Evolutionary conservation across 1,140 invertebrate genomes (phyloP).

Genomic region (Mizuhopecten yessoensis): DNA sequence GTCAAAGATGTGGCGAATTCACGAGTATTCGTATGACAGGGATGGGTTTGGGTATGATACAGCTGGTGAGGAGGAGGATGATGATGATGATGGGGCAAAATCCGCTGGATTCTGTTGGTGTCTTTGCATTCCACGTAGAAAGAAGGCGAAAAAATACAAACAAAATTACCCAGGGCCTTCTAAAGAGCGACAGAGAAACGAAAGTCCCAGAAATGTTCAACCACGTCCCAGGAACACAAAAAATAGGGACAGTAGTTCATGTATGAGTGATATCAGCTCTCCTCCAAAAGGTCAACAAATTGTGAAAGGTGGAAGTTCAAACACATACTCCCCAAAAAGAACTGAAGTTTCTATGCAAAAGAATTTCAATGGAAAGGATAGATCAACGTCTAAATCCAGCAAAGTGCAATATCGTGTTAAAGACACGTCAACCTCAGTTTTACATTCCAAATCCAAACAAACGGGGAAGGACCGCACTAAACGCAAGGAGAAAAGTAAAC

Average conservation of each 20-base stretch:
- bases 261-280: background rate
- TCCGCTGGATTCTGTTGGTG: slow-evolving; percentile 70
- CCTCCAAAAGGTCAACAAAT: background rate
- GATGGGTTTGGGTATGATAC: slow-evolving; percentile 57
- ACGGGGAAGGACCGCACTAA: background rate
- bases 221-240: background rate
- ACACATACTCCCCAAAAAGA: background rate
- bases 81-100: slow-evolving; percentile 65
- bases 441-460: background rate
- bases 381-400: background rate
- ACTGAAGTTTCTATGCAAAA: slow-evolving; percentile 3
- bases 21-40: slow-evolving; percentile 65
- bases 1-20: slow-evolving; percentile 57
- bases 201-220: slow-evolving; percentile 11
- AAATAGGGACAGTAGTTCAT: background rate
- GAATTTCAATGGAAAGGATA: slow-evolving; percentile 28
- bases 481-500: slow-evolving; percentile 4
- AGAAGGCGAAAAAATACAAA: slow-evolving; percentile 53
- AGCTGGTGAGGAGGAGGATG: slow-evolving; percentile 56
- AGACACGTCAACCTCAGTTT: background rate
- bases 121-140: slow-evolving; percentile 68
- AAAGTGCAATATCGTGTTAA: slow-evolving; percentile 12
- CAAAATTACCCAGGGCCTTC: background rate
- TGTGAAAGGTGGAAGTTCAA: background rate
- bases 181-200: background rate